Percentiles rank a stretch among this genome's conserved stretches.
Evolutionary conservation across 2,797 vertebrate species (phyloP).

Genomic region (Clangula hyemalis): DNA sequence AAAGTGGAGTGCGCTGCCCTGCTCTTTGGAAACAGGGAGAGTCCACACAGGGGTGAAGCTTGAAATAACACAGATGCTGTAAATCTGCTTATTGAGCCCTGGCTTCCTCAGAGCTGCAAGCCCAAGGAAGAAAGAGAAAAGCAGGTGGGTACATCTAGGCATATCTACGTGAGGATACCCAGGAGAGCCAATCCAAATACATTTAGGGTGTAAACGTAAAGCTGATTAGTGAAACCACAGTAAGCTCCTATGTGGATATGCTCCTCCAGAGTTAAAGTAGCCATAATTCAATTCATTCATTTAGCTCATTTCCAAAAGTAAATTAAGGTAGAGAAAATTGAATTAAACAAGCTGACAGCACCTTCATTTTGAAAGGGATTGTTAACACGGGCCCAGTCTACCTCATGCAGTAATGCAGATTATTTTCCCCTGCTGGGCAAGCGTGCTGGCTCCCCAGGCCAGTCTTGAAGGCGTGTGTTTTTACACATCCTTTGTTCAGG

Average conservation of each 20-base stretch:
- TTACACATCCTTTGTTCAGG: not conserved
- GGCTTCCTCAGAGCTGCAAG: not conserved
- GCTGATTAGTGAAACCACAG: slow-evolving; percentile 59
- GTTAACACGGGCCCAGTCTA: not conserved
- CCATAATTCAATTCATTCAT: slow-evolving; percentile 67
- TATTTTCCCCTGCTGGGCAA: slow-evolving; percentile 4
- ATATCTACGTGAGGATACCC: not conserved
- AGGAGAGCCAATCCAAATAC: slow-evolving; percentile 60
- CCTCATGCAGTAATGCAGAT: slow-evolving; percentile 21
- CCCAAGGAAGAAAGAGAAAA: not conserved
- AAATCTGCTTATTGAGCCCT: not conserved
- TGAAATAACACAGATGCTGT: not conserved
- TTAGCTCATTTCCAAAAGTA: slow-evolving; percentile 67
- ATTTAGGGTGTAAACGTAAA: slow-evolving; percentile 61
- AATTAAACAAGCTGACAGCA: slow-evolving; percentile 60
- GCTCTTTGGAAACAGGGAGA: not conserved
- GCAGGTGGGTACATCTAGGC: slow-evolving; percentile 36
- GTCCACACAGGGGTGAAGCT: not conserved
- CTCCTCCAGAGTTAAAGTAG: slow-evolving; percentile 53
- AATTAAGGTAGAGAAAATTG: slow-evolving; percentile 64
- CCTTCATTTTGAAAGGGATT: slow-evolving; percentile 57
- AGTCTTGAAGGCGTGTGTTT: not conserved
- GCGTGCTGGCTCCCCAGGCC: not conserved
- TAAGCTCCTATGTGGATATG: slow-evolving; percentile 50
- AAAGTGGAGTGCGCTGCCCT: not conserved